Base-by-base conservation (phyloP, 1,140 invertebrate species). In the Holotrichia oblita region DNA sequence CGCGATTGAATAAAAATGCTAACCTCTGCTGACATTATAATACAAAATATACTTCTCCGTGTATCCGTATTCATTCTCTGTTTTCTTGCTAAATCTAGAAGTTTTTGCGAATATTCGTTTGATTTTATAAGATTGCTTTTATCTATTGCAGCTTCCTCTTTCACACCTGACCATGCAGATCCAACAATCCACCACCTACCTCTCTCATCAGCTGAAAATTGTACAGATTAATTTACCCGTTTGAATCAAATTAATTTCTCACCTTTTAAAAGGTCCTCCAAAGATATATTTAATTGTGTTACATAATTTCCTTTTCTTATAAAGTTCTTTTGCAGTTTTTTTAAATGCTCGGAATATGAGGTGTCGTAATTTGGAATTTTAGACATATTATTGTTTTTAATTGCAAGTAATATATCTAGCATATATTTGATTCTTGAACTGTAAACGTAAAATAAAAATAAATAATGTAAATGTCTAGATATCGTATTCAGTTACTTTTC, bases 141-240 rank as follows among this genome's bases (percentile, higher is more conserved):
- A 44, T 80, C 27, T 34, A 34, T 82, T 41, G 84, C 84, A 7
- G 82, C 78, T 59, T 88, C 88, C 55, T 85, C 83, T 1, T 85
- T 82, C 9, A 89, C 88, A 0, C 95, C 95, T 44, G 91, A 90
- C 97, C 97, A 99, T 0, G 97, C 97, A 0, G 97, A 99, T 0
- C 98, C 98, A 6, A 99, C 94, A 73, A 99, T 91, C 98, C 98
- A 99, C 98, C 98, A 99, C 85, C 96, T 94, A 0, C 97, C 98
- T 81, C 92, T 89, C 85, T 94, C 91, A 78, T 97, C 93, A 12
- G 93, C 96, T 92, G 84, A 79, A 73, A 89, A 89, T 69, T 9
- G 22, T 27, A 22, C 8, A 27, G 8, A 10, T 69, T 81, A 24
- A 7, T 40, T 40, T 40, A 3, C 34, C 7, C 2, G 7, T 74